Evolutionary conservation across 2,113 vertebrate species (phyloP), one percentile per base, ranked within the genome.

Genomic region (Nibea coibor): DNA sequence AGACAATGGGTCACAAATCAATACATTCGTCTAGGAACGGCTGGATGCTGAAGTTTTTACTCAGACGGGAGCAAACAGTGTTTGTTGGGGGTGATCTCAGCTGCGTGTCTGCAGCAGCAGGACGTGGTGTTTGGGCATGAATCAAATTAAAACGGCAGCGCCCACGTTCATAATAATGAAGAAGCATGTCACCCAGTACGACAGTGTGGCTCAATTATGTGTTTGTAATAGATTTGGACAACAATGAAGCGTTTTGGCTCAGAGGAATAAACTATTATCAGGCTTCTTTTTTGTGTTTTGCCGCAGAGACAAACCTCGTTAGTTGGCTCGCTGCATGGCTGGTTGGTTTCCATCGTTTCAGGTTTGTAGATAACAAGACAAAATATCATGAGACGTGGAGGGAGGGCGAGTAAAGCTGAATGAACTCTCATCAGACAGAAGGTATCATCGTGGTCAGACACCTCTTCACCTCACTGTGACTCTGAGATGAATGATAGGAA

Each of bases 401-500:
- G 16, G 0, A 45, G 43, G 24, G 8, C 35, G 47, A 28, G 26
- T 17, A 0, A n/a, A 70, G 31, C 19, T 19, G 5, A 70, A 71
- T 42, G 10, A 64, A 35, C n/a, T 39, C 26, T 3, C 0, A 35
- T 35, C 31, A 35, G 6, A 35, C 24, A 35, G 35, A 35, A 35
- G 35, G 35, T 35, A 35, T 35, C 8, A 26, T 71, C 24, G 12
- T 10, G 11, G 57, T 43, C 56, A 26, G 31, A 68, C 43, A 10
- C 35, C 39, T 72, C 57, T 24, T 75, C 63, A 76, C 73, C 68
- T 77, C 79, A 11, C 76, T 53, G 15, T 58, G 17, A 47, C 50
- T 16, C 20, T 9, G 16, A 31, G 62, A 12, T 5, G 1, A 9
- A 24, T 54, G 26, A 20, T 53, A 62, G 75, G 43, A 64, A 16